phyloP scores from a whole-genome alignment of 2,797 vertebrate species.

The Catostomus latipinnis region DNA sequence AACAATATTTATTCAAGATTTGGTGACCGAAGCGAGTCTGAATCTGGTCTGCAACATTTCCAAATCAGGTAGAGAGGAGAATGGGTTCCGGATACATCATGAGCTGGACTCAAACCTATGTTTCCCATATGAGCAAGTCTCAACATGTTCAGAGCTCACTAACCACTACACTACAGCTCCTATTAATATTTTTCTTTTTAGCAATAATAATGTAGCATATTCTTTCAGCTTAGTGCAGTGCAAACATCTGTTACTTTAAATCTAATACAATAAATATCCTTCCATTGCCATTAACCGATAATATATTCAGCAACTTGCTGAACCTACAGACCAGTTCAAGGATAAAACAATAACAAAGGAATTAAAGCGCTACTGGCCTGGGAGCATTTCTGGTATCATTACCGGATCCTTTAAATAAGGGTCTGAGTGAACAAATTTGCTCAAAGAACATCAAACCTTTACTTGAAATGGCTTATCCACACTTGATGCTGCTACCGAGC shows the following conservation, averaged over 20 bases:
- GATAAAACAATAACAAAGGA: no score
- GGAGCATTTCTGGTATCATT: no score
- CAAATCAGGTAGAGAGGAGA: no score
- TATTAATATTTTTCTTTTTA: background rate
- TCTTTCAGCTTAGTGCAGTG: background rate
- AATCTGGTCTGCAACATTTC: no score
- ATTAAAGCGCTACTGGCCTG: no score
- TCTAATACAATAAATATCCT: constrained; percentile 36
- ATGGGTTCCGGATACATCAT: no score
- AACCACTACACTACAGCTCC: background rate
- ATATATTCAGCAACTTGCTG: constrained; percentile 17
- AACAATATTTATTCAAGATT: no score
- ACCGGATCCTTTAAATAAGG: constrained; percentile 9
- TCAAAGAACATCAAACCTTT: no score
- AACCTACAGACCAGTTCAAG: no score
- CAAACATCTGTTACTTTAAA: constrained; percentile 5
- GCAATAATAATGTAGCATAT: background rate
- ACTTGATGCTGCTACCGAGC: no score
- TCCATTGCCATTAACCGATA: constrained; percentile 12
- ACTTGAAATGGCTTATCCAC: no score
- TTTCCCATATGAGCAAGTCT: background rate
- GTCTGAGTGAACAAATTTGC: background rate
- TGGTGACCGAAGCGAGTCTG: no score
- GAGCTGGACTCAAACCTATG: background rate
- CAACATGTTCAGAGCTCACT: background rate